Percentiles rank a stretch among this genome's conserved stretches.
phyloP scores from a whole-genome alignment of 1,140 invertebrate genomes.

The Bombus breviceps region DNA sequence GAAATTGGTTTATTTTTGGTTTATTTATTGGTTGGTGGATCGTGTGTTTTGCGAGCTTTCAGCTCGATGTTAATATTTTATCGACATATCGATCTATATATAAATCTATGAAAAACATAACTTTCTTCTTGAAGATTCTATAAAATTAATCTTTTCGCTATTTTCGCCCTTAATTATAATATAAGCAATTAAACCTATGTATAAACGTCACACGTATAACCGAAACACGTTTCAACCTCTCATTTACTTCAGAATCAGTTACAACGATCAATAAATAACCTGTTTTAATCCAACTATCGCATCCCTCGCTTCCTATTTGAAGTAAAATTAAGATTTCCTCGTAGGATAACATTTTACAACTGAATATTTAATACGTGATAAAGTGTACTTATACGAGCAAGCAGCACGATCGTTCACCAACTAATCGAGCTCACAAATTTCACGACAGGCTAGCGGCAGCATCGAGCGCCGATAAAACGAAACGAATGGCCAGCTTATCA shows the following conservation, averaged over 20 bases:
- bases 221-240: no score
- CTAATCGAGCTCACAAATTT: conserved; percentile 12
- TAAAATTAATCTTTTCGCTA: not conserved
- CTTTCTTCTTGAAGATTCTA: not conserved
- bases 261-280: no score
- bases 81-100: no score
- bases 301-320: not conserved
- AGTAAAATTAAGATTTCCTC: not conserved
- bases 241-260: no score
- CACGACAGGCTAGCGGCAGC: not conserved
- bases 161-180: not conserved
- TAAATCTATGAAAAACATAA: not conserved
- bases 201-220: no score
- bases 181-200: not conserved
- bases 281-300: no score
- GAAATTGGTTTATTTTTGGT: no score
- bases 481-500: conserved; percentile 34
- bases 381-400: not conserved
- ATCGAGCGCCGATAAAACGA: conserved; percentile 22
- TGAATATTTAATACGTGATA: not conserved
- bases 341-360: not conserved
- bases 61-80: no score
- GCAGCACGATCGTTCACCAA: not conserved
- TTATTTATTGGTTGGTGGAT: no score
- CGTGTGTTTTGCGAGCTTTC: no score